Conservation (phyloP, 2,797 vertebrate species). For the Sebastes minor region DNA sequence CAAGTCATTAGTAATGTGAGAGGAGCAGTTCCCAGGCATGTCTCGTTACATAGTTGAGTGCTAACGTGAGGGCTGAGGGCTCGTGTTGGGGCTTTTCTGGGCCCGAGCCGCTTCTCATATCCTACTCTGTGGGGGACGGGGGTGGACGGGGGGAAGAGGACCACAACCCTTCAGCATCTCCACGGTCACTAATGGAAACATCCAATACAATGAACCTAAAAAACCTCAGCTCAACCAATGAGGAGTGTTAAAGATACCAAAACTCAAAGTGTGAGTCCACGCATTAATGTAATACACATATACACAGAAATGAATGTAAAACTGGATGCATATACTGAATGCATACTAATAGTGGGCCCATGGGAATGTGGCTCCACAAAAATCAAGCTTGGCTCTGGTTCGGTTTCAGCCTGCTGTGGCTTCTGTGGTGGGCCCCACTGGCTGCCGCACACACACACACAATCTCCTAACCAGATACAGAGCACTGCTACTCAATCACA, state of each 20-base stretch:
- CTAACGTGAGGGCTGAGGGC: conserved; percentile 60
- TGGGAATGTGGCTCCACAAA: conserved; percentile 63
- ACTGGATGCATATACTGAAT: conserved; percentile 9
- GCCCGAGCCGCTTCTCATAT: conserved; percentile 24
- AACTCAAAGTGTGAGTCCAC: conserved; percentile 2
- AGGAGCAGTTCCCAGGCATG: conserved; percentile 73
- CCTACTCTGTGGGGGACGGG: conserved; percentile 4
- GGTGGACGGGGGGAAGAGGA: background rate
- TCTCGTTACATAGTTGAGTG: conserved; percentile 67
- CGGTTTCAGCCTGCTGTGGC: conserved; percentile 62
- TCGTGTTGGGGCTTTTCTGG: conserved; percentile 43
- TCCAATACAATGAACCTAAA: conserved; percentile 37
- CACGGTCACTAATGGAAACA: conserved; percentile 36
- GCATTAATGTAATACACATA: conserved; percentile 18
- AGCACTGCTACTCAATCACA: conserved; percentile 46
- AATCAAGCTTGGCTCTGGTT: conserved; percentile 64
- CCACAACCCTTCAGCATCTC: conserved; percentile 40
- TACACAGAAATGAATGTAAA: conserved; percentile 8
- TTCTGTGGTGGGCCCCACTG: conserved; percentile 62
- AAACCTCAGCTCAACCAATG: conserved; percentile 19
- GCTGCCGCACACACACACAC: conserved; percentile 30
- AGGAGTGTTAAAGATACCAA: background rate
- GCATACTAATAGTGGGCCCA: conserved; percentile 27
- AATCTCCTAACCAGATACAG: conserved; percentile 62
- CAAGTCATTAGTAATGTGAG: conserved; percentile 79